Base-by-base conservation (phyloP, 2,888 invertebrate species). In the Enchytraeus crypticus region DNA sequence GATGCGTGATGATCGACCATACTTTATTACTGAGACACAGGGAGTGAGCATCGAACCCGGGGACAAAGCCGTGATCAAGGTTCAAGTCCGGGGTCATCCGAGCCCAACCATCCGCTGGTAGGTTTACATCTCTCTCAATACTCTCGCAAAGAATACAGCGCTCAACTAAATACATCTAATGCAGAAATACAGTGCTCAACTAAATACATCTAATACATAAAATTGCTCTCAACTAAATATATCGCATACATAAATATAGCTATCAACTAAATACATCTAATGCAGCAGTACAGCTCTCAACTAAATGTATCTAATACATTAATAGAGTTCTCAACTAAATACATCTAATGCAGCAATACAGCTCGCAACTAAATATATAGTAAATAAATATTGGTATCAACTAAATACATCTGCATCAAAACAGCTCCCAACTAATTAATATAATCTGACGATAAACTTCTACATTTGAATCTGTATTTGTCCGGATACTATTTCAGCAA, bases 91-190 rank as follows among this genome's bases (percentile, higher is more conserved):
- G 3, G 77, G 77, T 26, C 72, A 71, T 65, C 77, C 78, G 60
- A 66, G 67, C 60, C 78, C 78, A 26, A 65, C 67, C 14, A 72
- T 77, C 62, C 76, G 71, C 70, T 78, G 78, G 78, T 77, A 64
- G 65, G 69, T 1, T 0, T 14, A 5, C 45, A 38, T 21, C 8
- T 18, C 27, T 57, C 26, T 5, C n/a, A 23, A 21, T 1, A 2
- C 27, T 49, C 8, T 29, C n/a, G 27, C 29, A 3, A 29, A 1
- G 27, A 14, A 8, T 47, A 47, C 2, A 47, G 3, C 23, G 27
- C 23, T 23, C 2, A n/a, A 23, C 21, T 11, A 8, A n/a, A 18
- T 26, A 26, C 3, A 23, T 11, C 21, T 58, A 57, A 11, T 67
- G n/a, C n/a, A n/a, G n/a, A n/a, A 14, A 8, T 47, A 47, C 2